Percentiles rank a stretch among this genome's conserved stretches.
Conservation (phyloP, 2,888 invertebrate species). For the Anorthoa munda region DNA sequence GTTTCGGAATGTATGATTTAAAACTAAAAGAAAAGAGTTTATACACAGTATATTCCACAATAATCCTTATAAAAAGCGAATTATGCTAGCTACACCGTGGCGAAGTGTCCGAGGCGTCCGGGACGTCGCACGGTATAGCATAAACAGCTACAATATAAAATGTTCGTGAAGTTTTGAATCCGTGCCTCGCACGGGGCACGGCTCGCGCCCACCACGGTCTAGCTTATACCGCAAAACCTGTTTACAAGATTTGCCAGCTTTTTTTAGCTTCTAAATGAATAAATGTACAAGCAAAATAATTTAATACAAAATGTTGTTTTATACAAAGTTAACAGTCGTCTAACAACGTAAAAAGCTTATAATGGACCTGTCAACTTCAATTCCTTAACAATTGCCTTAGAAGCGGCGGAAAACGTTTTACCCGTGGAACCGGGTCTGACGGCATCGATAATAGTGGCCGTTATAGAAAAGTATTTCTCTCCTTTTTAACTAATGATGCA, state of each 20-base stretch:
- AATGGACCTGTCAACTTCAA: constrained; percentile 71
- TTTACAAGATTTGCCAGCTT: not conserved
- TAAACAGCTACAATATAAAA: no score
- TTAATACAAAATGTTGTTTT: constrained; percentile 52
- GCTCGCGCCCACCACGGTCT: no score
- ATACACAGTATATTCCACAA: no score
- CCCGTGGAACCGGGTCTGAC: constrained; percentile 48
- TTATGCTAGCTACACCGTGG: no score
- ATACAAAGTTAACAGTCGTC: constrained; percentile 46
- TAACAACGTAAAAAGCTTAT: constrained; percentile 63
- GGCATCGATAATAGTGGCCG: constrained; percentile 50
- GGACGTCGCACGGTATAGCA: no score
- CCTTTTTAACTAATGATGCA: constrained; percentile 61
- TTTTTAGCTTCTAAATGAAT: not conserved
- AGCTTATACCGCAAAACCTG: no score
- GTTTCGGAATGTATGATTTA: no score
- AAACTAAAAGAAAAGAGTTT: no score
- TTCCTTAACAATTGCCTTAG: constrained; percentile 65
- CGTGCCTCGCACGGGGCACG: no score
- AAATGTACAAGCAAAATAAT: not conserved
- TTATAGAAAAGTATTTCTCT: constrained; percentile 54
- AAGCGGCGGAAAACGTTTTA: constrained; percentile 61
- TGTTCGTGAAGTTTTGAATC: no score
- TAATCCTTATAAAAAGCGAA: no score
- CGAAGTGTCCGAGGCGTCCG: no score